phyloP scores from a whole-genome alignment of 2,797 vertebrate species.

The Orestias chungarensis region DNA sequence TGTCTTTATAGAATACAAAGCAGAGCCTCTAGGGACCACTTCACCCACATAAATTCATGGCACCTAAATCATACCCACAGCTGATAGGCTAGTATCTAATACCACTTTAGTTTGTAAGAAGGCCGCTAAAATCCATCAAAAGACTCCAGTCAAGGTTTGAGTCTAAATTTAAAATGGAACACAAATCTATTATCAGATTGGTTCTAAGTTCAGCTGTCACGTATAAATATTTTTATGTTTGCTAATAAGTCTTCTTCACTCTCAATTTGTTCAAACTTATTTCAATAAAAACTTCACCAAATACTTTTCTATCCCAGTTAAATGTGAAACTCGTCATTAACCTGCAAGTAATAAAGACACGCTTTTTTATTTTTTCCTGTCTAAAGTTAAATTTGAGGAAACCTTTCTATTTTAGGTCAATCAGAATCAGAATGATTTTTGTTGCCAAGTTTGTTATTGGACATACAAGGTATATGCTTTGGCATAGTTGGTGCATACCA shows the following conservation, averaged over 20 bases:
- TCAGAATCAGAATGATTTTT: neutral
- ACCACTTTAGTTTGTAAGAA: slow-evolving; percentile 34
- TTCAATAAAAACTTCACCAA: neutral
- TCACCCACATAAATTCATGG: slow-evolving; percentile 32
- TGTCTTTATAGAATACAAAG: slow-evolving; percentile 59
- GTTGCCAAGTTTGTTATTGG: no score
- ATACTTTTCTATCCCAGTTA: neutral
- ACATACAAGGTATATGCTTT: no score
- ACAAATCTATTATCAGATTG: slow-evolving; percentile 51
- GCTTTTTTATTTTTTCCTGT: neutral
- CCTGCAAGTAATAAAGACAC: neutral
- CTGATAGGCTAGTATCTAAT: slow-evolving; percentile 32
- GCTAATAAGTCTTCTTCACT: neutral
- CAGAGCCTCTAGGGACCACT: slow-evolving; percentile 19
- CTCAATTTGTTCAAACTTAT: neutral
- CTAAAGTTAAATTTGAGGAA: neutral
- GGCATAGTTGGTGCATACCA: no score
- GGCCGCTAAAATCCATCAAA: slow-evolving; percentile 32
- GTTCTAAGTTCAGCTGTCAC: slow-evolving; percentile 67
- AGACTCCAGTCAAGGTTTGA: slow-evolving; percentile 56
- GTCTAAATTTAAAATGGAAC: slow-evolving; percentile 70
- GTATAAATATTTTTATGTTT: slow-evolving; percentile 67
- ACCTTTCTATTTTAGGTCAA: neutral
- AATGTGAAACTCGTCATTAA: neutral
- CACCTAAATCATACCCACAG: slow-evolving; percentile 45